Evolutionary conservation across 1,140 invertebrate species (phyloP).

Genomic region (Dufourea novaeangliae): DNA sequence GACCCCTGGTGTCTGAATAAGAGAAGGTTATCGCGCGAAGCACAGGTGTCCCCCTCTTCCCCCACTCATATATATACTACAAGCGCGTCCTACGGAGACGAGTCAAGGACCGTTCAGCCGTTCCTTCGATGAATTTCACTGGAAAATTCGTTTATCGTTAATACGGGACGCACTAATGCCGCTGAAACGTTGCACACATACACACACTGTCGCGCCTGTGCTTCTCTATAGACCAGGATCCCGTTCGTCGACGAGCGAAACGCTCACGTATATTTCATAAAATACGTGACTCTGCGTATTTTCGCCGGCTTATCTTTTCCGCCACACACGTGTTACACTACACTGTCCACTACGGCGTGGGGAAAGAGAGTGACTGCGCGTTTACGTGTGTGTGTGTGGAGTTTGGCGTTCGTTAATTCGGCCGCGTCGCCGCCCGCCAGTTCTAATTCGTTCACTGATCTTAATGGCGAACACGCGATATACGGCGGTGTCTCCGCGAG

Average conservation of each 20-base stretch:
- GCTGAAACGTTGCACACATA: constrained; percentile 60
- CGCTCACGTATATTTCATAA: constrained; percentile 72
- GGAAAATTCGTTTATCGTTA: constrained; percentile 65
- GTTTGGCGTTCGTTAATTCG: too few species aligned
- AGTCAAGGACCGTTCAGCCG: constrained; percentile 27
- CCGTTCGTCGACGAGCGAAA: constrained; percentile 14
- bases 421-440: too few species aligned
- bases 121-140: constrained; percentile 39
- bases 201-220: neutral
- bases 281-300: constrained; percentile 78
- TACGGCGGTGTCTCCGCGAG: too few species aligned
- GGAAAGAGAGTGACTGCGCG: neutral
- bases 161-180: constrained; percentile 62
- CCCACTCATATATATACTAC: too few species aligned
- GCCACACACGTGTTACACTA: constrained; percentile 72
- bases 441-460: too few species aligned
- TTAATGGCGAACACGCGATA: too few species aligned
- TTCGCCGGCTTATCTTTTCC: constrained; percentile 72
- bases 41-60: neutral
- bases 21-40: neutral
- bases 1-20: neutral
- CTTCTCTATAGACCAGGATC: neutral
- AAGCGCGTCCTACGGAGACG: neutral
- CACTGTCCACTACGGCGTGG: constrained; percentile 44
- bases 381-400: neutral